Evolutionary conservation across 2,113 vertebrate genomes (phyloP).

Genomic region (Vireo altiloquus): DNA sequence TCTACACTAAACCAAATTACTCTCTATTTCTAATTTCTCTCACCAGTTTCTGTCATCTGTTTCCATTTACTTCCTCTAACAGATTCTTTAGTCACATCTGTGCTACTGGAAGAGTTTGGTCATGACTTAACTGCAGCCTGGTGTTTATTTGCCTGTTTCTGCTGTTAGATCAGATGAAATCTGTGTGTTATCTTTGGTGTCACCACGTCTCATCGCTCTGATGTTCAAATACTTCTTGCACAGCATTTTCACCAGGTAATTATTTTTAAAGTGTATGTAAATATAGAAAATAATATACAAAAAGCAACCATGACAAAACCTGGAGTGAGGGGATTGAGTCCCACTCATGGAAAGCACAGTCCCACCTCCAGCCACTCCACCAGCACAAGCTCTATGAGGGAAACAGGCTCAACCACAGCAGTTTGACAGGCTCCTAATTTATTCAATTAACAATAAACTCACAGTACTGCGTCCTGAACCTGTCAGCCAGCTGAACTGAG

Average conservation of each 20-base stretch:
- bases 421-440: slow-evolving; percentile 8
- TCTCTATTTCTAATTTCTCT: neutral
- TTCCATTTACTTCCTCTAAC: neutral
- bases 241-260: neutral
- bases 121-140: neutral
- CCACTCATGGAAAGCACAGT: neutral
- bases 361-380: neutral
- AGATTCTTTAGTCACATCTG: neutral
- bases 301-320: neutral
- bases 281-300: neutral
- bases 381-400: neutral
- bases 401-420: neutral
- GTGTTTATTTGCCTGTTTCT: neutral
- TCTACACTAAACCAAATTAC: neutral
- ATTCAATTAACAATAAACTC: slow-evolving; percentile 4
- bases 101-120: neutral
- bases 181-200: neutral
- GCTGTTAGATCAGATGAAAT: neutral
- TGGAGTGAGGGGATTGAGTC: neutral
- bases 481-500: slow-evolving; percentile 5
- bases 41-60: neutral
- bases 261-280: neutral
- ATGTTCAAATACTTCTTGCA: neutral
- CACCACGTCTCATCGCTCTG: neutral
- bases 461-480: neutral